Evolutionary conservation across 2,113 vertebrate species (phyloP), one percentile per base, ranked within the genome.

Genomic region (Sander vitreus): DNA sequence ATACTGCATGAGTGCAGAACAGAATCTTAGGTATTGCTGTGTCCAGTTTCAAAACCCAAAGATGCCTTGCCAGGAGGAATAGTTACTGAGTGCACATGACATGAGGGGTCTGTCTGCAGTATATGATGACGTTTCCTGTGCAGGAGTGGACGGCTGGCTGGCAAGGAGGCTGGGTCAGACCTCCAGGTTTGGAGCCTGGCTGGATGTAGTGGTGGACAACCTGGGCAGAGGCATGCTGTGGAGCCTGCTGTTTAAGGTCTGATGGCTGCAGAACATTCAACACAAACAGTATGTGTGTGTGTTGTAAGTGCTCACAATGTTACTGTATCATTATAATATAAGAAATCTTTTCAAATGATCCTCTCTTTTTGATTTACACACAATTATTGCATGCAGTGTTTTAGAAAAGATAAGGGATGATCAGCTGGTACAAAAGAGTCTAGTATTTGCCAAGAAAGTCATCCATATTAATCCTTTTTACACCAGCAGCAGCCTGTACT

Each of bases 191-290:
- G 94, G 89, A 50, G 94, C 94, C 19, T 95, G 95, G 95, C 78
- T 96, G 80, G 94, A 95, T 39, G 92, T 95, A 6, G 92, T 90
- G 19, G 87, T 95, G 63, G 92, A 95, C 80, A 78, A 96, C 58
- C 58, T 95, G 53, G 92, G 94, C 27, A 86, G 94, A 67, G 88
- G 89, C 3, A 94, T 95, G 93, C 65, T 95, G 65, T 94, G 95
- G 94, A 91, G 72, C 50, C 86, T 63, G 73, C 83, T 95, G 69
- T 88, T 76, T 48, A 10, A 94, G 88, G 93, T 95, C 65, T 66
- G 84, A 0, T 8, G 13, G 39, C 11, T 39, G 54, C 60, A 68
- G 23, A 43, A 4, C 71, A 45, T 25, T 19, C 8, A 39, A 27
- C 30, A 23, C 23, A 39, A 3, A 19, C 57, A 7, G 13, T 6